Percentiles rank a stretch among this genome's conserved stretches.
Conservation (phyloP, 2,113 vertebrate genomes). For the Chionomys nivalis region DNA sequence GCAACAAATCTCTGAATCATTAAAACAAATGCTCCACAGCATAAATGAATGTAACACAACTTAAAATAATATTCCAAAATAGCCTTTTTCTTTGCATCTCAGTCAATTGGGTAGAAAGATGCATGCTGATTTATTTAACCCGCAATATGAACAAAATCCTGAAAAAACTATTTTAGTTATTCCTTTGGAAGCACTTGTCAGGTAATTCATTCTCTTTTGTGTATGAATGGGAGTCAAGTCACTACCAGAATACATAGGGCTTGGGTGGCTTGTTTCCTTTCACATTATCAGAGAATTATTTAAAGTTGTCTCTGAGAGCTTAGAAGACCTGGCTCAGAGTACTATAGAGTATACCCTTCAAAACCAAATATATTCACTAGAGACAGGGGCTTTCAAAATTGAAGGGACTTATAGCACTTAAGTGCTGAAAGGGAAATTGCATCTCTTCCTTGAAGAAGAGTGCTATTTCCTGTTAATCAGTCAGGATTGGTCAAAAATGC, state of each 20-base stretch:
- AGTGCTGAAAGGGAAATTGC: neutral
- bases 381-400: neutral
- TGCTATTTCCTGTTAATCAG: neutral
- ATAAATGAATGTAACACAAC: too few species aligned
- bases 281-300: neutral
- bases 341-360: neutral
- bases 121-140: neutral
- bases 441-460: neutral
- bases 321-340: neutral
- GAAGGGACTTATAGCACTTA: neutral
- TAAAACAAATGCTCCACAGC: too few species aligned
- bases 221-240: neutral
- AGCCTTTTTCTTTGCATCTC: neutral
- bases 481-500: neutral
- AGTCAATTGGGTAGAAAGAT: neutral
- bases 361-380: neutral
- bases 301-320: neutral
- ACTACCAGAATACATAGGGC: neutral
- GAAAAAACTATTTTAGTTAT: neutral
- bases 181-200: neutral
- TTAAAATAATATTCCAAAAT: too few species aligned
- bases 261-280: neutral
- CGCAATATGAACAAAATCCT: neutral
- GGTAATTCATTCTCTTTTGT: neutral
- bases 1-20: too few species aligned